phyloP scores from a whole-genome alignment of 1,140 invertebrate genomes.

The Pentalonia nigronervosa region DNA sequence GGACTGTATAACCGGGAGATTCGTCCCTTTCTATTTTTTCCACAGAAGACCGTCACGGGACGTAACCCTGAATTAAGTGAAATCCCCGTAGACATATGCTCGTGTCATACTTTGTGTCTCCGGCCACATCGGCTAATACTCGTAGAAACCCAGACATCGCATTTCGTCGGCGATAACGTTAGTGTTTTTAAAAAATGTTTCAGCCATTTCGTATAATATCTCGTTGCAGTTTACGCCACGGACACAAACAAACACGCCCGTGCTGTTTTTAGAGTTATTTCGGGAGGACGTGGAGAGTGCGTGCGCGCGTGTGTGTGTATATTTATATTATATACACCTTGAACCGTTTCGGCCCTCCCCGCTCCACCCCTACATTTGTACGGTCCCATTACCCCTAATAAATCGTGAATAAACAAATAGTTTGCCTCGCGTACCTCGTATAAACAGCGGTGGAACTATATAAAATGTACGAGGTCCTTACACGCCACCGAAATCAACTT shows the following conservation, averaged over 20 bases:
- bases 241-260: background rate
- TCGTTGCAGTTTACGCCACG: background rate
- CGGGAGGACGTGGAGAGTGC: background rate
- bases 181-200: background rate
- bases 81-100: background rate
- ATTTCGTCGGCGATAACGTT: background rate
- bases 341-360: background rate
- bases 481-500: background rate
- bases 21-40: background rate
- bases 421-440: background rate
- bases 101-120: background rate
- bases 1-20: background rate
- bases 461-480: slow-evolving; percentile 4
- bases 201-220: background rate
- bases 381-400: slow-evolving; percentile 17
- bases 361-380: background rate
- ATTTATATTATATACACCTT: background rate
- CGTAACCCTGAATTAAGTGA: background rate
- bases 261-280: background rate
- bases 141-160: background rate
- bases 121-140: background rate
- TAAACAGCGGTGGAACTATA: background rate
- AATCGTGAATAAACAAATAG: slow-evolving; percentile 33
- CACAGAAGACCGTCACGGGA: background rate
- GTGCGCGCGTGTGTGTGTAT: background rate